Evolutionary conservation across 2,797 vertebrate genomes (phyloP), one percentile per base, ranked within the genome.

Genomic region (Enteromius thamalakanensis): DNA sequence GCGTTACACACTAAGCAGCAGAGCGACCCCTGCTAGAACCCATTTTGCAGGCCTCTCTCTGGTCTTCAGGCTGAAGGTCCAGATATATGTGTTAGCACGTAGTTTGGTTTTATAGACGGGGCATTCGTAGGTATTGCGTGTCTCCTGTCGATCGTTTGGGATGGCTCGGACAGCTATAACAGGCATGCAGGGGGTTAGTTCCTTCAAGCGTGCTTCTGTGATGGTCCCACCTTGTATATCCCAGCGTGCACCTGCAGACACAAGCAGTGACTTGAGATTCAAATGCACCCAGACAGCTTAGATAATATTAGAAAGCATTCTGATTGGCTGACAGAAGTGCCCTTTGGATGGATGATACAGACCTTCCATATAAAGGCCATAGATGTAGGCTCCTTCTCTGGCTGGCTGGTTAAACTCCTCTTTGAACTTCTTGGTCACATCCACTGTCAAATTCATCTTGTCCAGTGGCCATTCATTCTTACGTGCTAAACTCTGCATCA

Each of bases 391-490:
- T 0, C 95, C 94, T 91, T 95, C 93, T 89, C 92, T 92, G 85
- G 93, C 92, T 1, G 95, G 93, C 40, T 96, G 94, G 84, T 91
- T 94, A 85, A 96, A 95, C 81, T 96, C 95, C 71, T 96, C 94
- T 88, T 94, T 95, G 81, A 95, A 95, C 87, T 97, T 96, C 86
- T 96, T 96, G 70, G 93, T 95, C 47, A 92, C 92, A 10, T 93
- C 95, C 3, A 89, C 91, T 0, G 92, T 95, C 74, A 95, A 90
- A 81, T 94, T 88, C 87, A 95, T 95, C 89, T 94, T 96, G 87
- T 96, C 95, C 67, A 96, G 91, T 15, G 95, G 94, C 95, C 95
- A 96, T 91, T 96, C 95, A 8, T 96, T 96, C 92, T 95, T 96
- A 15, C 93, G 92, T 0, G 95, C 95, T 80, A 96, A 90, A 85